Conservation (phyloP, 35 echinoderm and acorn worm species). For the Ptychodera flava region DNA sequence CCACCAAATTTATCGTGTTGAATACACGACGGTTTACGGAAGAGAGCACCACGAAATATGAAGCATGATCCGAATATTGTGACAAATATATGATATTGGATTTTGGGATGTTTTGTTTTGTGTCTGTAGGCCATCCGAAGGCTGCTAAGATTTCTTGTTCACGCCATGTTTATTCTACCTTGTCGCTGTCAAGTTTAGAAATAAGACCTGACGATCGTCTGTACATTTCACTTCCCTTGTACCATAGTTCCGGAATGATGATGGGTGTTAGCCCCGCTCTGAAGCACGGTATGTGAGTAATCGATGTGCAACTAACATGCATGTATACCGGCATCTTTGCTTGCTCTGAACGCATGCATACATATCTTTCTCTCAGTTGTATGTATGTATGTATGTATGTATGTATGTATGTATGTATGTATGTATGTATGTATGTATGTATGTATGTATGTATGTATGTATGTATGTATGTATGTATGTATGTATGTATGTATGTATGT, state of each 20-base stretch:
- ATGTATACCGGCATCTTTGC: too few species aligned
- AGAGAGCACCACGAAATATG: too few species aligned
- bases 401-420: not conserved
- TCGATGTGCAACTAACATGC: too few species aligned
- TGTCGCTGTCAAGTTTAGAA: constrained; percentile 12
- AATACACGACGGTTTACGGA: too few species aligned
- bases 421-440: not conserved
- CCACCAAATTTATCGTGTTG: too few species aligned
- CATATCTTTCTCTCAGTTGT: too few species aligned
- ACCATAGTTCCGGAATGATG: constrained; percentile 38
- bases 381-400: constrained; percentile 2
- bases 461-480: constrained; percentile 2
- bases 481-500: constrained; percentile 2
- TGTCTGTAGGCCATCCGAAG: constrained; percentile 47
- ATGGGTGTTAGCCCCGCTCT: not conserved
- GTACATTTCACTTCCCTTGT: constrained; percentile 69
- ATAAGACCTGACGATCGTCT: constrained; percentile 49
- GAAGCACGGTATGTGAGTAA: not conserved
- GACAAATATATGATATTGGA: too few species aligned
- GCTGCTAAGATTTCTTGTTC: constrained; percentile 20
- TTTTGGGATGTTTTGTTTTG: too few species aligned
- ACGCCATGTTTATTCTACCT: not conserved
- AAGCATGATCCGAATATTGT: too few species aligned
- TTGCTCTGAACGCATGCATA: too few species aligned
- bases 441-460: not conserved